These are phyloP conservation scores for Sebastes vulpes DNA, from an alignment of 2,797 vertebrate species.

Conservation along the genomic window DNA sequence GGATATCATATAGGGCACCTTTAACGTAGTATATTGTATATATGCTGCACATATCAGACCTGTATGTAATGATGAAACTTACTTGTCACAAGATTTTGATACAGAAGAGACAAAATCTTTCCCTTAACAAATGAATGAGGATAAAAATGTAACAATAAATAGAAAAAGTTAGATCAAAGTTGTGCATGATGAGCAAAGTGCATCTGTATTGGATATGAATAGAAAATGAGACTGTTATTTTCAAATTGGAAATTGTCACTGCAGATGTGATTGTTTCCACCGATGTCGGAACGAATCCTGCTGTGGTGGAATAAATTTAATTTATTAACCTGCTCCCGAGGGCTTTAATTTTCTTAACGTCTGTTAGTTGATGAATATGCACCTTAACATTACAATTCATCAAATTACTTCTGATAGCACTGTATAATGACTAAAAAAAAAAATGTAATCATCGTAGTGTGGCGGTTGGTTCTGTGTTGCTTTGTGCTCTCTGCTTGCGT, in stretches of 20 bases:
- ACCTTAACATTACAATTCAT: not conserved
- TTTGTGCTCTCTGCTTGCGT: not conserved
- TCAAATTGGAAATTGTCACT: conserved; percentile 14
- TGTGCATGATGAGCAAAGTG: not conserved
- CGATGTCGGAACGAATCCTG: conserved; percentile 9
- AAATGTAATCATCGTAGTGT: not conserved
- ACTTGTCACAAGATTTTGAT: not conserved
- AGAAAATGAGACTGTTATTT: not conserved
- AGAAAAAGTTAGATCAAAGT: not conserved
- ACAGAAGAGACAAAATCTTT: not conserved
- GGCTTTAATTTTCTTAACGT: conserved; percentile 12
- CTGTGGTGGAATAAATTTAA: not conserved
- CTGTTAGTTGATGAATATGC: conserved; percentile 8
- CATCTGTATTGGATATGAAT: not conserved
- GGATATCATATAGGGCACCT: too few relatives aligned
- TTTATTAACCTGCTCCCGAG: not conserved
- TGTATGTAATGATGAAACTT: not conserved
- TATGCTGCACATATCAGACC: not conserved
- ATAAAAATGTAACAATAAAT: not conserved
- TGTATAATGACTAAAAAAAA: not conserved
- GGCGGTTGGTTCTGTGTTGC: not conserved
- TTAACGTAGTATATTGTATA: not conserved
- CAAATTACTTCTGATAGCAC: not conserved
- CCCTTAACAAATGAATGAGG: not conserved
- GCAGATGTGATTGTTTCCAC: conserved; percentile 15